phyloP scores from a whole-genome alignment of 2,888 invertebrate species.

The Petrophora chlorosata region DNA sequence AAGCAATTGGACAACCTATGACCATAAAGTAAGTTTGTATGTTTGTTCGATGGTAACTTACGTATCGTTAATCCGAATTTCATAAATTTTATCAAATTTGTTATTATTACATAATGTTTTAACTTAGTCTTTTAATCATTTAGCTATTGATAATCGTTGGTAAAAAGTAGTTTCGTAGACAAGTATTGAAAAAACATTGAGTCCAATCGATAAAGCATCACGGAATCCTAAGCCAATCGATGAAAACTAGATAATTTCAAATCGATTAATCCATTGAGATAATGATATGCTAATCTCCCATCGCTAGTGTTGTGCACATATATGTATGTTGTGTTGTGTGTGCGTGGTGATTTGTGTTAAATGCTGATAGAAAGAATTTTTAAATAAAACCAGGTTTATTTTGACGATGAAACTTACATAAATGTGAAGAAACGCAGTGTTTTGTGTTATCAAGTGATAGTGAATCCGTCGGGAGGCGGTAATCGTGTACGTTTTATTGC shows the following conservation, averaged over 20 bases:
- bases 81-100: no score
- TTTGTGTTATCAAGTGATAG: slow-evolving; percentile 81
- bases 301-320: slow-evolving; percentile 56
- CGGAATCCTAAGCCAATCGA: no score
- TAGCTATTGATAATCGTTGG: no score
- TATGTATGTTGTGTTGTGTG: slow-evolving; percentile 81
- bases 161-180: no score
- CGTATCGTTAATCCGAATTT: no score
- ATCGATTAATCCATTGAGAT: slow-evolving; percentile 35
- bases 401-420: slow-evolving; percentile 79
- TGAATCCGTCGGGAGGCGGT: slow-evolving; percentile 82
- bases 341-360: slow-evolving; percentile 84
- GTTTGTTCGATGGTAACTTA: no score
- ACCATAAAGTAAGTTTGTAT: no score
- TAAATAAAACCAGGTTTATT: slow-evolving; percentile 77
- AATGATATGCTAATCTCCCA: slow-evolving; percentile 24
- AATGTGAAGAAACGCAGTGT: slow-evolving; percentile 78
- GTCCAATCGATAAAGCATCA: slow-evolving; percentile 10
- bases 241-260: no score
- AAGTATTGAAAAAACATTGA: no score
- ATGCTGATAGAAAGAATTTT: slow-evolving; percentile 82
- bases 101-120: no score
- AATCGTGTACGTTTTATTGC: slow-evolving; percentile 82
- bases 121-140: no score
- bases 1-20: no score